These are phyloP conservation scores for Sphyrna mokarran DNA, from an alignment of 2,113 vertebrate species.

Conservation along the genomic window DNA sequence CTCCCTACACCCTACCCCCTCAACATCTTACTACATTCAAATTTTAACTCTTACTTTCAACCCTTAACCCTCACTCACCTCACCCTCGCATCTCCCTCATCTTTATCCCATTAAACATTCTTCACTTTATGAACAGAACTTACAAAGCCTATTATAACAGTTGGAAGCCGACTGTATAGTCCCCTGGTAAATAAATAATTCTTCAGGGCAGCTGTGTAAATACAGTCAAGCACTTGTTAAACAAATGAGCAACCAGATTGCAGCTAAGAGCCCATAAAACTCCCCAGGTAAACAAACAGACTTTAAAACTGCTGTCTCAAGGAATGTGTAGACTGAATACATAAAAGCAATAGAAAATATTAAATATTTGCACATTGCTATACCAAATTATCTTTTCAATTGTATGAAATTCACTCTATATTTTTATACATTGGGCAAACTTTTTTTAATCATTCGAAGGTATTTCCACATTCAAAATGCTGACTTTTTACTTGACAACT, in stretches of 20 bases:
- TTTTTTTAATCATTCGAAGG: neutral
- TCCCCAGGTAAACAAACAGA: neutral
- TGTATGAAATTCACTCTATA: neutral
- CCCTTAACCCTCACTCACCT: no score
- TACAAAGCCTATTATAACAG: no score
- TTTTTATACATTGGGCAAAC: neutral
- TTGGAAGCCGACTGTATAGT: neutral
- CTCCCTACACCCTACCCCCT: neutral
- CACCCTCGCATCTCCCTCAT: no score
- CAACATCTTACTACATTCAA: no score
- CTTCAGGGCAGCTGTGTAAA: neutral
- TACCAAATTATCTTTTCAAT: neutral
- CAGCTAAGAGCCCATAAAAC: neutral
- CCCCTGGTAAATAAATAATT: neutral
- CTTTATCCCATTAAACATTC: neutral
- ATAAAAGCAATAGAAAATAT: neutral
- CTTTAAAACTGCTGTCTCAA: neutral
- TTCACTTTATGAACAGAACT: neutral
- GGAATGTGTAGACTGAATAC: neutral
- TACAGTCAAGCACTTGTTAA: neutral
- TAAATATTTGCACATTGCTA: neutral
- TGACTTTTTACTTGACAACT: neutral
- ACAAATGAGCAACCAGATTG: neutral
- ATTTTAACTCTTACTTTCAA: no score
- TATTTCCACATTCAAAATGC: neutral